Base-by-base conservation (phyloP, 2,113 vertebrate species). In the Percopsis transmontana region DNA sequence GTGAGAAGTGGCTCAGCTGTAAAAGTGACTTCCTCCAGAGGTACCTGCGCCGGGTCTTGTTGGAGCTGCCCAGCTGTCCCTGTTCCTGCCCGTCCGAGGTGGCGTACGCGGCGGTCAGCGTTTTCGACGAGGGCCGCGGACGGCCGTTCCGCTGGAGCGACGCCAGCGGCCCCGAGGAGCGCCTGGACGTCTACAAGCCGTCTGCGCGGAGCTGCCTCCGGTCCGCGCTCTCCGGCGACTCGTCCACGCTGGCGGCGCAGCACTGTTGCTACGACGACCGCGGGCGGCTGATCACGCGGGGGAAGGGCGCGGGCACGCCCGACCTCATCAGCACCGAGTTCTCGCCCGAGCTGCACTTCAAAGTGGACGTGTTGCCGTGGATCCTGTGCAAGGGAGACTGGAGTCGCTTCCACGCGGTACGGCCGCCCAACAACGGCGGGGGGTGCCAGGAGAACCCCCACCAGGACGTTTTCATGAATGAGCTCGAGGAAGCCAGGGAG, bases 1-100 rank as follows among this genome's bases (percentile, higher is more conserved):
- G 96, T 72, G 96, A 98, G 77, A 96, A 96, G 82, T 99, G 96
- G 95, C 89, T 98, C 51, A 96, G 93, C 81, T 97, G 96, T 86
- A 96, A 95, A 83, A 97, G 94, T 0, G 94, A 96, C 55, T 97
- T 96, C 89, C 92, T 98, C 1, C 92, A 92, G 80, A 85, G 88
- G 68, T 97, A 98, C 83, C 77, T 98, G 63, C 92, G 92, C 65
- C 93, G 94, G 86, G 93, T 94, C 0, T 74, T 95, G 67, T 90
- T 85, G 0, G 95, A 97, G 66, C 89, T 97, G 75, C 97, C 96
- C 86, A 93, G 92, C 89, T 98, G 96, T 76, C 97, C 95, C 0
- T 97, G 97, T 44, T 80, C 83, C 0, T 98, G 93, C 86, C 96
- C 95, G 0, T 89, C 91, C 7, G 94, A 95, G 57, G 94, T 89